Evolutionary conservation across 1,140 invertebrate species (phyloP), one percentile per base, ranked within the genome.

Genomic region (Diachasma alloeum): DNA sequence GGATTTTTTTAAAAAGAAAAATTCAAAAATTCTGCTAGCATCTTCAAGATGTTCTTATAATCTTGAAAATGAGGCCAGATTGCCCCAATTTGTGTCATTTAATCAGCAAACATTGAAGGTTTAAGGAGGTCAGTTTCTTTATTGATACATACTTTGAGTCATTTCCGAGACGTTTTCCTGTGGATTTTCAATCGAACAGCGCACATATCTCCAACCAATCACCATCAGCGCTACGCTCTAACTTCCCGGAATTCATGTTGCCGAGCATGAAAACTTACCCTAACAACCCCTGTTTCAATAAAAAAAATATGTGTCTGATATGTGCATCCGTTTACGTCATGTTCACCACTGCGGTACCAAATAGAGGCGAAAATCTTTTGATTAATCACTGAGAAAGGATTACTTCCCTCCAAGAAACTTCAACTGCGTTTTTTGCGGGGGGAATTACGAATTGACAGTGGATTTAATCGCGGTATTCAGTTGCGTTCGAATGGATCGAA

Each of bases 241-340:
- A 19, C 48, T 53, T 53, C 48, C 44, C 15, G 48, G 48, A 53
- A 53, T 53, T n/a, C 31, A 6, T 6, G 31, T 19, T 53, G 48
- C n/a, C 15, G 48, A 53, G 48, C 48, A 19, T 53, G 48, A 53
- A 15, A 19, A 53, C 48, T n/a, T 15, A 53, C 48, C 48, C 48
- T 53, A 53, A 53, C 48, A 53, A 53, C 48, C 48, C 48, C 48
- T 53, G 48, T 53, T 53, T 53, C 15, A 19, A 2, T 19, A 26
- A 63, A 63, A 63, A 63, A 63, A 63, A 63, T 26, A 63, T 63
- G 24, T 63, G 19, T 31, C 2, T 31, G 31, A 31, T 31, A 31
- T 56, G n/a, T n/a, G 48, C 48, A 56, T 19, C 59, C 19, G 59
- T 63, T 63, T 63, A 63, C 59, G 59, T 63, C 59, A 63, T 63